A percentile compares a stretch with the other conserved stretches of the same genome.
Evolutionary conservation across 2,113 vertebrate species (phyloP).

Genomic region (Phainopepla nitens): DNA sequence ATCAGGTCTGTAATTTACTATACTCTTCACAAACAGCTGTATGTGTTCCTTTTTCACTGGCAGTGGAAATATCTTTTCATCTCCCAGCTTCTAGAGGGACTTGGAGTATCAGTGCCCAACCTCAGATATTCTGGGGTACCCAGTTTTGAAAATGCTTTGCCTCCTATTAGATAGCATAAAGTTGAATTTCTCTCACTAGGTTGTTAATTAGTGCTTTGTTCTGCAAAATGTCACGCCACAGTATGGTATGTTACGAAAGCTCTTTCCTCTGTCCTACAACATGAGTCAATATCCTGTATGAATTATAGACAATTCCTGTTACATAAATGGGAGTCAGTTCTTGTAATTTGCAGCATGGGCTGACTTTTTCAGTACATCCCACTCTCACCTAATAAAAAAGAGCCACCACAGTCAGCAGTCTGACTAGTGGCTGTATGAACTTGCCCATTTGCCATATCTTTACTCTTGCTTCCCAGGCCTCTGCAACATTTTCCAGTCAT

Average conservation of each 20-base stretch:
- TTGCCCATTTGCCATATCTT: background rate
- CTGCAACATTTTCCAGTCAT: background rate
- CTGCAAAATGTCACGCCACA: background rate
- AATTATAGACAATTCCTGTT: conserved; percentile 54
- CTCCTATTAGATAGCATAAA: background rate
- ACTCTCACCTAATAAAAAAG: background rate
- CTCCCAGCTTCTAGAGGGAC: background rate
- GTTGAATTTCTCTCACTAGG: background rate
- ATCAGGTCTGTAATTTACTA: background rate
- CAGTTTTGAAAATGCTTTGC: background rate
- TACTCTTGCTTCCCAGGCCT: background rate
- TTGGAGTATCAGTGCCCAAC: background rate
- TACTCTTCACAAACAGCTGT: background rate
- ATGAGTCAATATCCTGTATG: conserved; percentile 62
- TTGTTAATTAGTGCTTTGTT: conserved; percentile 8
- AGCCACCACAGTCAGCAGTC: background rate
- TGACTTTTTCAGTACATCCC: background rate
- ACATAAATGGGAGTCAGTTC: conserved; percentile 52
- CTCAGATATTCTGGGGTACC: background rate
- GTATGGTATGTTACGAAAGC: conserved; percentile 4
- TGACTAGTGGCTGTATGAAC: background rate
- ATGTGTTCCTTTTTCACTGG: background rate
- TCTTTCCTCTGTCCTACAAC: conserved; percentile 30
- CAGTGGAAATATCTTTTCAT: background rate
- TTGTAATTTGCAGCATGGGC: background rate